Evolutionary conservation across 30 jellyfish, hydroid and myxozoan species (phyloP), one percentile per base, ranked within the genome.

Genomic region (Aurelia aurita): DNA sequence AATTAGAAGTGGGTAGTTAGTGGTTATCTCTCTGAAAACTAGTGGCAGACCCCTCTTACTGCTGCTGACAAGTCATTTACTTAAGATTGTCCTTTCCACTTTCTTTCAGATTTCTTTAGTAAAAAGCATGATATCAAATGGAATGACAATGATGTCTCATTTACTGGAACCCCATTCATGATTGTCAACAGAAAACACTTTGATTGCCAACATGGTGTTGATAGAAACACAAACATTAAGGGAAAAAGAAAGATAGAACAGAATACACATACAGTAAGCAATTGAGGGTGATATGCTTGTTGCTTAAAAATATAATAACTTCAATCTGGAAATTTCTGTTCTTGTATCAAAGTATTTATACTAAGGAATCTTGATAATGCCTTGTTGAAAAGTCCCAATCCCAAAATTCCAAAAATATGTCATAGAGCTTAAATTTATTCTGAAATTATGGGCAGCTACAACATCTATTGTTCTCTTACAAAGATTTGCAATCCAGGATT

Each of bases 151-250:
- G 72, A 61, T 16, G 73, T 31, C 35, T 61, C 73, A 1, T 23
- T 61, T 61, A 34, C 46, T 34, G 46, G 46, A 34, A 34, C 46
- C 7, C 78, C 78, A 11, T 66, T 66, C 46, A 26, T 66, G 54
- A 66, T 66, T 66, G 58, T 66, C 8, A 34, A 34, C 21, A 26
- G 39, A 39, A 35, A 66, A 34, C 29, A 1, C 21, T 66, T 66
- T 66, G 78, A 66, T 66, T 66, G 78, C 58, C 78, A 66, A 39
- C 78, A 66, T 66, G 78, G 78, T 23, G 58, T 26, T 28, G 61
- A 66, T 34, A 66, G 78, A 28, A 66, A 66, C 21, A 18, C 46
- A 39, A 34, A 13, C 31, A 66, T 13, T 10, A 66, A 23, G 58
- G 58, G 23, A 39, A 66, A 66, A 66, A 26, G 23, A 39, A 66